phyloP scores from a whole-genome alignment of 2,888 invertebrate genomes.

The Scaptomyza tumidula region DNA sequence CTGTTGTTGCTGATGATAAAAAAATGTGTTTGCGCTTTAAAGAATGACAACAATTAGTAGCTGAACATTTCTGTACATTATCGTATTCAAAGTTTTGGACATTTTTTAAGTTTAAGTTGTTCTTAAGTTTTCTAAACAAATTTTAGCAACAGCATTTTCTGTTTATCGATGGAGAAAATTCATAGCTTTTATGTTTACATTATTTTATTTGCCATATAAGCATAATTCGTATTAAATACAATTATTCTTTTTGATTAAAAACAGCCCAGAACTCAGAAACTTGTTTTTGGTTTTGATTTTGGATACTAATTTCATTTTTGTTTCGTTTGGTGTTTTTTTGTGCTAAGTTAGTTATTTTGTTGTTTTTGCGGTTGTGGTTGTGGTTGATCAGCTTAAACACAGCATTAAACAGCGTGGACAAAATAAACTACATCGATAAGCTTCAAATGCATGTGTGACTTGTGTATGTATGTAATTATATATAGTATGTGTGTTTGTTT shows the following conservation, averaged over 20 bases:
- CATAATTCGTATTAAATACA: constrained; percentile 37
- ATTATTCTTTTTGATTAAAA: constrained; percentile 54
- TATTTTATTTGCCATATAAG: constrained; percentile 19
- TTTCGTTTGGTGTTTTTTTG: constrained; percentile 25
- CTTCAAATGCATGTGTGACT: constrained; percentile 58
- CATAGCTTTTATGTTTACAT: constrained; percentile 26
- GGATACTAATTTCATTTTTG: constrained; percentile 26
- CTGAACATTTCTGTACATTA: constrained; percentile 80
- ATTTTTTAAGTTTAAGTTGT: constrained; percentile 68
- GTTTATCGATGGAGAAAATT: constrained; percentile 24
- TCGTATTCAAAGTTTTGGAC: constrained; percentile 85
- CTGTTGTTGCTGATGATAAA: constrained; percentile 63
- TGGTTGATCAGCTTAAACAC: constrained; percentile 47
- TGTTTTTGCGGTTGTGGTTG: constrained; percentile 27
- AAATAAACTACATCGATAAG: constrained; percentile 72
- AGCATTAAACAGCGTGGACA: constrained; percentile 63
- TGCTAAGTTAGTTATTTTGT: constrained; percentile 49
- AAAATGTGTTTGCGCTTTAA: constrained; percentile 54
- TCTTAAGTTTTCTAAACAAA: constrained; percentile 42
- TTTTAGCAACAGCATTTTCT: constrained; percentile 22
- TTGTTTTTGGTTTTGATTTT: constrained; percentile 70
- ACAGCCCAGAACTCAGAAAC: constrained; percentile 84
- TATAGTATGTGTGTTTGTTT: constrained; percentile 31
- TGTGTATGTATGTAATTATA: constrained; percentile 26
- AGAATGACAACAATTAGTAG: constrained; percentile 73